phyloP scores from a whole-genome alignment of 2,797 vertebrate genomes.

The Pipistrellus nathusii region DNA sequence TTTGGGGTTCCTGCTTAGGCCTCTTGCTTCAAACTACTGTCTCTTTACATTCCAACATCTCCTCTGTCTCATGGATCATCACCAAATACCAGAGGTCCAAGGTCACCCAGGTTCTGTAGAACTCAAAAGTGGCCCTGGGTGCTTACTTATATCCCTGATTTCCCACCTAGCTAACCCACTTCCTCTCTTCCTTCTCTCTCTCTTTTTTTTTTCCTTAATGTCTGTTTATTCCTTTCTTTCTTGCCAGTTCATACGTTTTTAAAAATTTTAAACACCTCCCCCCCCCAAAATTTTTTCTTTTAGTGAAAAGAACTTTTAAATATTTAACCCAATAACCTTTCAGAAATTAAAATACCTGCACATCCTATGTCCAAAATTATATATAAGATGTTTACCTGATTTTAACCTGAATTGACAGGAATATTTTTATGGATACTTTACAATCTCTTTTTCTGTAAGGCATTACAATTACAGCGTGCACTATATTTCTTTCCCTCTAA shows the following conservation, averaged over 20 bases:
- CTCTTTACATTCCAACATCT: no score
- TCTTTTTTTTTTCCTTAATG: no score
- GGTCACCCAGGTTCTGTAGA: not conserved
- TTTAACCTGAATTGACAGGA: not conserved
- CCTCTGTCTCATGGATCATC: not conserved
- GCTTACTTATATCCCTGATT: not conserved
- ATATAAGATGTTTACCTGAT: not conserved
- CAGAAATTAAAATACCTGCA: constrained; percentile 14
- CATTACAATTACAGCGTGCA: not conserved
- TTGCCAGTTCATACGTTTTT: not conserved
- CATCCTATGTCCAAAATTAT: not conserved
- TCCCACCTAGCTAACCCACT: not conserved
- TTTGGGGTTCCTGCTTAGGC: not conserved
- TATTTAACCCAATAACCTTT: not conserved
- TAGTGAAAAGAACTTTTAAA: not conserved
- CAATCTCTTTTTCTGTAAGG: not conserved
- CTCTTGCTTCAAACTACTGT: no score
- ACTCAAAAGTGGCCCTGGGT: not conserved
- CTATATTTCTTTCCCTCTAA: not conserved
- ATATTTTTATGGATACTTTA: not conserved
- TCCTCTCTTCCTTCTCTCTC: no score
- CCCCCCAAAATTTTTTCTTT: not conserved
- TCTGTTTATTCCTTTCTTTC: not conserved
- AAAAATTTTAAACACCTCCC: not conserved
- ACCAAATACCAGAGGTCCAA: not conserved